phyloP scores from a whole-genome alignment of 2,113 vertebrate genomes.

The Atlantisia rogersi region DNA sequence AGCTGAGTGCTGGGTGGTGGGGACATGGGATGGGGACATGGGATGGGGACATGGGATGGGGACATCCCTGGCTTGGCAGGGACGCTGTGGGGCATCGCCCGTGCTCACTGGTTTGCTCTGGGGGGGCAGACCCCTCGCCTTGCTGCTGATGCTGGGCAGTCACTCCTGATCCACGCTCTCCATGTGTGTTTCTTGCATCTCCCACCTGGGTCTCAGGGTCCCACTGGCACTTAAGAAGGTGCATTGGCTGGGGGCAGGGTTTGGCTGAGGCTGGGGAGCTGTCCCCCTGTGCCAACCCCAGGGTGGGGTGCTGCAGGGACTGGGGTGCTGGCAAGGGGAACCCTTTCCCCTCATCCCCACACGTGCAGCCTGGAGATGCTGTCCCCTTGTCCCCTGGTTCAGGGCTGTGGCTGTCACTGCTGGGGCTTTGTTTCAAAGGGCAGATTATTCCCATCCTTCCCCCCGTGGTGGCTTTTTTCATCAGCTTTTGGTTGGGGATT shows the following conservation, averaged over 20 bases:
- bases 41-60: background rate
- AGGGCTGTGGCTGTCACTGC: background rate
- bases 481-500: slow-evolving; percentile 61
- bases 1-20: background rate
- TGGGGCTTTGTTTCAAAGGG: slow-evolving; percentile 54
- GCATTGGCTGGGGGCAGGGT: background rate
- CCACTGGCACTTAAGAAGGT: background rate
- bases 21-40: background rate
- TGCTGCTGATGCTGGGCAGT: background rate
- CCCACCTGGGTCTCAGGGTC: rapidly evolving
- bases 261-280: background rate
- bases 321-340: background rate
- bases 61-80: background rate
- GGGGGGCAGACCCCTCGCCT: background rate
- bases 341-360: background rate
- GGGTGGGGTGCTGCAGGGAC: background rate
- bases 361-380: background rate
- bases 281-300: background rate
- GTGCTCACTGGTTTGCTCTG: no score
- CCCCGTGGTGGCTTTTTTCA: slow-evolving; percentile 35
- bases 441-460: slow-evolving; percentile 64
- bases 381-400: background rate
- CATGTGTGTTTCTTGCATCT: background rate
- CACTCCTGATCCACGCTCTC: background rate
- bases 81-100: no score